phyloP scores from a whole-genome alignment of 2,113 vertebrate species.

The Sander lucioperca region DNA sequence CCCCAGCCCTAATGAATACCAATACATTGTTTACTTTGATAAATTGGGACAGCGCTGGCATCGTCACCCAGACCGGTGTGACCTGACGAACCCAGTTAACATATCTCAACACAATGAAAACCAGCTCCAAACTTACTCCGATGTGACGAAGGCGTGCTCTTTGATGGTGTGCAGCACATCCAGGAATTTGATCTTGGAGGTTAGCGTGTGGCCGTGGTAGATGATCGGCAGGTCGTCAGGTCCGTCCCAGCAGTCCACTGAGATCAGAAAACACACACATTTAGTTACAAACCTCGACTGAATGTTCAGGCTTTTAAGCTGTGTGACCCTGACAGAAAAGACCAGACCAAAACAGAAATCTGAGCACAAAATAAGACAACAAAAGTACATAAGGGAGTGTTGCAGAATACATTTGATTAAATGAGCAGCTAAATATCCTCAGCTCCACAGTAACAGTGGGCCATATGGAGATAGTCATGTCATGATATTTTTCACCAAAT shows the following conservation, averaged over 20 bases:
- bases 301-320: background rate
- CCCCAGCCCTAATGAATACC: too few relatives aligned
- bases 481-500: too few relatives aligned
- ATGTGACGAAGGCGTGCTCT: slow-evolving; percentile 90
- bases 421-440: background rate
- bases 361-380: background rate
- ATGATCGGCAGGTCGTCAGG: slow-evolving; percentile 92
- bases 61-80: background rate
- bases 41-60: background rate
- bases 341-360: background rate
- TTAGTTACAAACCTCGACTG: too few relatives aligned
- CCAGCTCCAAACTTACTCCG: slow-evolving; percentile 78
- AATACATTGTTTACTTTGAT: background rate
- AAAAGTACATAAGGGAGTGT: background rate
- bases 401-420: background rate
- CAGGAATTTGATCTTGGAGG: slow-evolving; percentile 93
- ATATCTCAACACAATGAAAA: background rate
- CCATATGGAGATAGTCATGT: too few relatives aligned
- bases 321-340: background rate
- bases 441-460: too few relatives aligned
- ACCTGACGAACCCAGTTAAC: background rate
- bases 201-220: slow-evolving; percentile 91
- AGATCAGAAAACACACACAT: background rate
- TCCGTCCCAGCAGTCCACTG: slow-evolving; percentile 93
- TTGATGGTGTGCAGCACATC: slow-evolving; percentile 92